A percentile compares a stretch with the other conserved stretches of the same genome.
Evolutionary conservation across 2,888 invertebrate genomes (phyloP).

Genomic region (Hydropsyche betteni): DNA sequence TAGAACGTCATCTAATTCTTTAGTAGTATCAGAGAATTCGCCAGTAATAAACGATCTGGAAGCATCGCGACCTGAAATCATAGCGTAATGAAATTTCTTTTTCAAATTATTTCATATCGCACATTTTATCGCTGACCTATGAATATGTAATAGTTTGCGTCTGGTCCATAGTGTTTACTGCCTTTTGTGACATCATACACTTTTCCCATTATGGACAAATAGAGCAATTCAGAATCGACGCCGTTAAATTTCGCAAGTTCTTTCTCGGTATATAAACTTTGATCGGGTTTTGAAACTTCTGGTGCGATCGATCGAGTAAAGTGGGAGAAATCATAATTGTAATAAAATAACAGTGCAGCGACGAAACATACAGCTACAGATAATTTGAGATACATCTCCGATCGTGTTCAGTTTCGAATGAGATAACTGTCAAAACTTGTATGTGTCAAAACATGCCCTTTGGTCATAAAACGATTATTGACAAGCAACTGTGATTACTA

Average conservation of each 20-base stretch:
- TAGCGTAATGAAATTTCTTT: slow-evolving; percentile 5
- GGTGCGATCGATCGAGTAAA: no score
- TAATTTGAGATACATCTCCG: slow-evolving; percentile 23
- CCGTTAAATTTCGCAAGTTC: slow-evolving; percentile 72
- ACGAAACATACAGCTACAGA: not conserved
- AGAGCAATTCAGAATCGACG: slow-evolving; percentile 69
- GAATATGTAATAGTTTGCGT: slow-evolving; percentile 85
- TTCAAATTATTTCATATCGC: no score
- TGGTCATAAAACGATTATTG: no score
- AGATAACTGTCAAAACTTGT: no score
- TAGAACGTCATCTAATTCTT: slow-evolving; percentile 78
- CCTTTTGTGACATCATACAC: slow-evolving; percentile 84
- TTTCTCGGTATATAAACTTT: slow-evolving; percentile 56
- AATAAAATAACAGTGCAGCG: not conserved
- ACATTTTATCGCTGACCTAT: slow-evolving; percentile 68
- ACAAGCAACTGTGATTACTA: no score
- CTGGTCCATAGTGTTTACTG: slow-evolving; percentile 82
- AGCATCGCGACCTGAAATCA: slow-evolving; percentile 82
- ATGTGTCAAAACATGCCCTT: no score
- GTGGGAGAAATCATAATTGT: not conserved
- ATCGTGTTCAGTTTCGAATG: not conserved
- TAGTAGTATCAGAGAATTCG: slow-evolving; percentile 78
- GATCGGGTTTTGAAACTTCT: no score
- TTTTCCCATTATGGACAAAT: slow-evolving; percentile 75
- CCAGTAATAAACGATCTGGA: slow-evolving; percentile 91